These are phyloP conservation scores for Orthonevra nobilis DNA, from an alignment of 2,888 invertebrate genomes.

Conservation along the genomic window DNA sequence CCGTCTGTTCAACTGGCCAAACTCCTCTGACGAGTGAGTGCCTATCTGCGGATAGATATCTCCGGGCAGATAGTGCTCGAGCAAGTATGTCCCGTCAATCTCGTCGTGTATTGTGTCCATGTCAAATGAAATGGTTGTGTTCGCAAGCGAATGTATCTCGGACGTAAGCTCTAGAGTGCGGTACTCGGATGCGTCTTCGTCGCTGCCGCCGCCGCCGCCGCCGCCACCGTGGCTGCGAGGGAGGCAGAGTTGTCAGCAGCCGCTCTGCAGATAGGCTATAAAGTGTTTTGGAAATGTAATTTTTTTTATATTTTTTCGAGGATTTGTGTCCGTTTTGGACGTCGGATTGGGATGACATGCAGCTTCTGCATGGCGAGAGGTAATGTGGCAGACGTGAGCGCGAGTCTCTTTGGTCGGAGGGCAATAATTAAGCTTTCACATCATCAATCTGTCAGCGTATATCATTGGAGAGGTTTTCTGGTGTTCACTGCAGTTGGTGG, in stretches of 20 bases:
- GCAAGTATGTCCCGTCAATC: conserved; percentile 70
- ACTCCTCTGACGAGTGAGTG: conserved; percentile 25
- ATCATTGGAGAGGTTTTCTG: conserved; percentile 33
- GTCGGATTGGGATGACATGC: conserved; percentile 61
- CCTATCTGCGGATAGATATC: conserved; percentile 68
- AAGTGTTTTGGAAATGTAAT: conserved; percentile 35
- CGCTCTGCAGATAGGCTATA: conserved; percentile 40
- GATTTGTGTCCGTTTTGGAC: conserved; percentile 59
- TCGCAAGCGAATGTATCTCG: conserved; percentile 5
- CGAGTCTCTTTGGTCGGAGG: conserved; percentile 12
- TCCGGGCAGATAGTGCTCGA: conserved; percentile 59
- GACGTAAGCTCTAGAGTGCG: background rate
- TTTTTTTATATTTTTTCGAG: conserved; percentile 19
- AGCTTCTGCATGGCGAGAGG: conserved; percentile 55
- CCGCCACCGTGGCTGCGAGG: conserved; percentile 13
- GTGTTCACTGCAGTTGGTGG: conserved; percentile 12
- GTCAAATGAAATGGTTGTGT: conserved; percentile 56
- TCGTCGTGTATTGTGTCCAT: conserved; percentile 68
- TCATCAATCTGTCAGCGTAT: conserved; percentile 68
- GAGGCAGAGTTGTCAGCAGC: conserved; percentile 54
- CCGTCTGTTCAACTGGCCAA: too few relatives aligned
- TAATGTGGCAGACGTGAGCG: conserved; percentile 23
- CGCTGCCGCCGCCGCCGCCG: background rate
- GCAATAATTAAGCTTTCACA: conserved; percentile 66
- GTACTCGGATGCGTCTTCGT: conserved; percentile 15